Evolutionary conservation across 2,113 vertebrate genomes (phyloP).

Genomic region (Pygoscelis antarcticus): DNA sequence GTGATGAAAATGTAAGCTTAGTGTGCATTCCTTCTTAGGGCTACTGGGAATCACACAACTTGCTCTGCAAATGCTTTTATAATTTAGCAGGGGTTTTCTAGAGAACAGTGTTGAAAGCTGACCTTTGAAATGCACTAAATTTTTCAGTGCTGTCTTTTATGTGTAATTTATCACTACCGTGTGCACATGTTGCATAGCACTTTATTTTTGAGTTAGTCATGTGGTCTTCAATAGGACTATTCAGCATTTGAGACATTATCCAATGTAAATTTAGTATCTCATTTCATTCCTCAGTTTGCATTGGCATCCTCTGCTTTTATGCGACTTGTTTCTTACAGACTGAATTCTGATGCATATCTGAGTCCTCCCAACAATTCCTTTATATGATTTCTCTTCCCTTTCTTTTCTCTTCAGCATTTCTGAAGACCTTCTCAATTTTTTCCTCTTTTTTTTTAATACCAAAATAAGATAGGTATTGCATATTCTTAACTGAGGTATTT

Average conservation of each 20-base stretch:
- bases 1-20: not conserved
- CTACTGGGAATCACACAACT: not conserved
- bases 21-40: not conserved
- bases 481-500: not conserved
- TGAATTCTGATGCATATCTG: not conserved
- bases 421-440: not conserved
- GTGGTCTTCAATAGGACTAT: not conserved
- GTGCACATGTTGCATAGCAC: not conserved
- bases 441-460: not conserved
- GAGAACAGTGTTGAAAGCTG: not conserved
- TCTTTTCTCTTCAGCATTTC: not conserved
- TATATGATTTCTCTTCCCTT: not conserved
- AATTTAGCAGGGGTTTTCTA: not conserved
- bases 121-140: slow-evolving; percentile 16
- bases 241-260: not conserved
- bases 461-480: not conserved
- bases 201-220: not conserved
- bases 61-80: not conserved
- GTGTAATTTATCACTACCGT: not conserved
- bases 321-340: not conserved
- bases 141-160: not conserved
- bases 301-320: not conserved
- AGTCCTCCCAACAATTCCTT: not conserved
- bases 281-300: not conserved
- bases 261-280: not conserved